These are phyloP conservation scores for Ormyrus rosae DNA, from an alignment of 2,888 invertebrate species.

Conservation along the genomic window DNA sequence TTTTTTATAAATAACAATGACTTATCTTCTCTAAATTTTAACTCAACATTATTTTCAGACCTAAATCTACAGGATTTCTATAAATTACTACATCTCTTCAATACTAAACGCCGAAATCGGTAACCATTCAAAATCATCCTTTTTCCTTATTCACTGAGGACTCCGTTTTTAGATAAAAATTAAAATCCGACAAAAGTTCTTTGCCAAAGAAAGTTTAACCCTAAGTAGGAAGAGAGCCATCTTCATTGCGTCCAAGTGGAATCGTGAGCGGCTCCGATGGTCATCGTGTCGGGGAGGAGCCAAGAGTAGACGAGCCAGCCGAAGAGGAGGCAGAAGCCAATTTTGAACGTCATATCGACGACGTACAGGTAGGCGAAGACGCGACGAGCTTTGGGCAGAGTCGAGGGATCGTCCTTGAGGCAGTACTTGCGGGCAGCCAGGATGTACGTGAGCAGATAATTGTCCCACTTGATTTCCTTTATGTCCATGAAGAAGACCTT, in stretches of 20 bases:
- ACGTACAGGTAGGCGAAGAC: slow-evolving; percentile 75
- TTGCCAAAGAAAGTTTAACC: no score
- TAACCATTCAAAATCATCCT: no score
- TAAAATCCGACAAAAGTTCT: no score
- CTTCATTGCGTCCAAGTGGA: neutral
- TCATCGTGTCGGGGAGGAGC: slow-evolving; percentile 57
- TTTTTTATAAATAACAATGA: no score
- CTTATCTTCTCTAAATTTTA: no score
- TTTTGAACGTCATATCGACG: slow-evolving; percentile 64
- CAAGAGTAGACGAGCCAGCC: slow-evolving; percentile 67
- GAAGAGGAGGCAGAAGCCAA: slow-evolving; percentile 59
- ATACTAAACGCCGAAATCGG: no score
- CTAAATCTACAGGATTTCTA: no score
- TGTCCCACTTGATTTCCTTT: slow-evolving; percentile 79
- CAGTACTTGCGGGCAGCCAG: slow-evolving; percentile 90
- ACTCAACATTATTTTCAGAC: no score
- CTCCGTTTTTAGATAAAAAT: no score
- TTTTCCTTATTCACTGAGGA: no score
- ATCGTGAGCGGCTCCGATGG: slow-evolving; percentile 40
- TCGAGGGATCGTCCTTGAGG: slow-evolving; percentile 88
- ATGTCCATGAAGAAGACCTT: slow-evolving; percentile 76
- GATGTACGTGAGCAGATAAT: slow-evolving; percentile 84
- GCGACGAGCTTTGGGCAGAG: slow-evolving; percentile 84
- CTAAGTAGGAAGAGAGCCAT: no score
- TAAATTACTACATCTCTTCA: no score